Conservation (phyloP, 2,113 vertebrate genomes). For the Peromyscus polionotus region DNA sequence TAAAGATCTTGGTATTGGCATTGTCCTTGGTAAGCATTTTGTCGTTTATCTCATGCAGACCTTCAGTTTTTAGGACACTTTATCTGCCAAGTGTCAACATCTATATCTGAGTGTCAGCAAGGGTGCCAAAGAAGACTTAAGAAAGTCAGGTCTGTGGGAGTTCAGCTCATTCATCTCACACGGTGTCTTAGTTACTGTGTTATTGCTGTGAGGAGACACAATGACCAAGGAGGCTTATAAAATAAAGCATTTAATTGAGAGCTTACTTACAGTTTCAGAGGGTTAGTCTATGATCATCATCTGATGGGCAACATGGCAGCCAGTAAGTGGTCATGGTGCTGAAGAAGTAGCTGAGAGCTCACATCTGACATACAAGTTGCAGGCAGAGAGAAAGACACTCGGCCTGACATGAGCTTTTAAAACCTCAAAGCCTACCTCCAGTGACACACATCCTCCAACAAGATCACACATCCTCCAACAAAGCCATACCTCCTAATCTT, state of each 20-base stretch:
- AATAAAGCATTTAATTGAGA: not conserved
- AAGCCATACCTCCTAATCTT: not conserved
- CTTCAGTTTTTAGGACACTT: conserved; percentile 25
- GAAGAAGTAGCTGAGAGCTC: not conserved
- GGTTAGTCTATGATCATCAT: too few relatives aligned
- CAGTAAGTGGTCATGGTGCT: not conserved
- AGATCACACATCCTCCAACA: not conserved
- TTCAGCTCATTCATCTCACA: not conserved
- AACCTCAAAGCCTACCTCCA: not conserved
- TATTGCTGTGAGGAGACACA: not conserved
- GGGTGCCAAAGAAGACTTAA: not conserved
- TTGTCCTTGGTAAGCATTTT: conserved; percentile 10
- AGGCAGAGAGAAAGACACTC: not conserved
- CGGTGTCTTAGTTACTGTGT: not conserved
- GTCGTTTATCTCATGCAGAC: conserved; percentile 39
- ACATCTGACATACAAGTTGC: not conserved
- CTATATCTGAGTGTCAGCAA: conserved; percentile 43
- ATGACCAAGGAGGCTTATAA: not conserved
- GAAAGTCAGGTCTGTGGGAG: not conserved
- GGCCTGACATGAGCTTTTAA: not conserved
- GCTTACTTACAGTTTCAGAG: not conserved
- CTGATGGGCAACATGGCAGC: too few relatives aligned
- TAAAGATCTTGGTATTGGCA: not conserved
- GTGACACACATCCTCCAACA: not conserved
- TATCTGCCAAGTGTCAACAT: not conserved